Evolutionary conservation across 2,113 vertebrate genomes (phyloP), one percentile per base, ranked within the genome.

Genomic region (Pteruthius melanotis): DNA sequence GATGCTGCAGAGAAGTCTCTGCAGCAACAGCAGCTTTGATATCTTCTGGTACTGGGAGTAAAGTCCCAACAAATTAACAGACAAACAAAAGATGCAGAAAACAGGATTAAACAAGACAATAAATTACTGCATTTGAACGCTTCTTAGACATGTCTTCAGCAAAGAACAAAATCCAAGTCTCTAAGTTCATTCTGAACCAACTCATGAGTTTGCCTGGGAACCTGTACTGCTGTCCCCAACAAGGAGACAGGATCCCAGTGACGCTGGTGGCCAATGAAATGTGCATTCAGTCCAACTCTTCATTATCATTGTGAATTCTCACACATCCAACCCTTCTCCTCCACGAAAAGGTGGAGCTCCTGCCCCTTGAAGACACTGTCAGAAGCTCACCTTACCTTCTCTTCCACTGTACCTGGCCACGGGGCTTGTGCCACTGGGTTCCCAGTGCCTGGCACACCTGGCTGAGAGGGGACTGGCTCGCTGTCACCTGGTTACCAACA

Each of bases 11-110:
- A 45, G 56, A n/a, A 31, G 22, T 5, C 75, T 78, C 93, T 45
- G 90, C 95, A 92, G 68, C 13, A 82, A 90, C 66, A 94, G 95
- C 90, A 93, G 93, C 94, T 92, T 95, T 83, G 77, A 74, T 82
- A 95, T 87, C 78, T 92, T 95, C 77, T 52, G 66, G 54, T 90
- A 63, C 74, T 89, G 22, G 77, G 47, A 90, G 69, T 40, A 35
- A 84, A 78, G 80, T 74, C 85, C 82, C 86, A 78, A 56, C 44
- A 37, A 69, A 54, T 64, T 19, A 45, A 81, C 74, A 53, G 72
- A 81, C 80, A 72, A 80, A 93, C 65, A 92, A 44, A 71, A 72
- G 83, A 93, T 59, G 69, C 53, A 57, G 90, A 90, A 68, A 57
- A 89, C 35, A 74, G 79, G 83, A 75, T 63, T 56, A 89, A 71